Evolutionary conservation across 2,113 vertebrate species (phyloP).

Genomic region (Gymnocephalus cernua): DNA sequence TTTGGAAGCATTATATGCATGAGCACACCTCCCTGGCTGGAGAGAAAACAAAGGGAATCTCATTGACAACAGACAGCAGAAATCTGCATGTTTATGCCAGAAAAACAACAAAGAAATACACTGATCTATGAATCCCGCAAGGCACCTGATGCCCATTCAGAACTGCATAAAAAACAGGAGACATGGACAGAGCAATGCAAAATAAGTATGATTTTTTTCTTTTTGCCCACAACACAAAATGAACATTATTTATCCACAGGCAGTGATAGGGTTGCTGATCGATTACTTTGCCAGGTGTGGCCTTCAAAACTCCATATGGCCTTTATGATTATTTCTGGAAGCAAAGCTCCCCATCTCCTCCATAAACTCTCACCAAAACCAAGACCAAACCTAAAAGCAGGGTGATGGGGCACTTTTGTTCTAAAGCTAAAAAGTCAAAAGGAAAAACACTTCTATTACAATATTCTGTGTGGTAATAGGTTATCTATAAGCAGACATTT

Average conservation of each 20-base stretch:
- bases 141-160: constrained; percentile 58
- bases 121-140: constrained; percentile 55
- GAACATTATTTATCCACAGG: neutral
- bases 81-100: constrained; percentile 40
- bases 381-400: neutral
- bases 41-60: constrained; percentile 53
- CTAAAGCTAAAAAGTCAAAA: neutral
- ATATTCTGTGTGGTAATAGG: neutral
- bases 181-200: neutral
- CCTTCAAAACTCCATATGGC: neutral
- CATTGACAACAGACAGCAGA: constrained; percentile 60
- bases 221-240: neutral
- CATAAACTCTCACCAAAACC: neutral
- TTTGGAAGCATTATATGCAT: constrained; percentile 63
- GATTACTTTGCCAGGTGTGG: neutral
- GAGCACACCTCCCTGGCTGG: constrained; percentile 48
- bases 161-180: constrained; percentile 15
- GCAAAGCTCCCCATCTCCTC: neutral
- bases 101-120: constrained; percentile 52
- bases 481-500: neutral
- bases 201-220: neutral
- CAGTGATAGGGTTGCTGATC: constrained; percentile 2
- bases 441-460: neutral
- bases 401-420: neutral
- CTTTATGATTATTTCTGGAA: neutral